Evolutionary conservation across 2,113 vertebrate species (phyloP).

Genomic region (Passer montanus): DNA sequence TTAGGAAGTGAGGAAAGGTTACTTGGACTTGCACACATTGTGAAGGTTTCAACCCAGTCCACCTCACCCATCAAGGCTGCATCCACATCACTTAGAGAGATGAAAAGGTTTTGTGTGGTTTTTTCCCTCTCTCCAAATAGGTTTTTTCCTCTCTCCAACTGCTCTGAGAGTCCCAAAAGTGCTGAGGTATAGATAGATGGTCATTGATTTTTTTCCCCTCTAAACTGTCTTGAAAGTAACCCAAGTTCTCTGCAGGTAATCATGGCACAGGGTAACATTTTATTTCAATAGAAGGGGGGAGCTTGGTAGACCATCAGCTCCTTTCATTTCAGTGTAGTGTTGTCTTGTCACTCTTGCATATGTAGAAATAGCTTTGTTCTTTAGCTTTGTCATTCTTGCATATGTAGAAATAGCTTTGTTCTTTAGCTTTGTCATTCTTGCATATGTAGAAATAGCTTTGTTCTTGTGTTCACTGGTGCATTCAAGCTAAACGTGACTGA

Average conservation of each 20-base stretch:
- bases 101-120: not conserved
- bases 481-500: not conserved
- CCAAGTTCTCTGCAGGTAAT: not conserved
- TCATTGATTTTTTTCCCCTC: not conserved
- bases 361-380: not conserved
- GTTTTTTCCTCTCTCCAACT: not conserved
- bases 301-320: not conserved
- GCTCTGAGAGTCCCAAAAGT: not conserved
- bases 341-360: accelerated
- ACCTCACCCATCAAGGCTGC: not conserved
- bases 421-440: accelerated
- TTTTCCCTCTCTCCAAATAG: not conserved
- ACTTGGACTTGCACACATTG: accelerated
- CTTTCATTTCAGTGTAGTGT: not conserved
- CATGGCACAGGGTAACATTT: not conserved
- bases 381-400: accelerated
- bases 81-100: not conserved
- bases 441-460: not conserved
- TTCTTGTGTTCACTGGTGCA: not conserved
- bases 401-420: not conserved
- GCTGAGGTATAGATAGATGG: accelerated
- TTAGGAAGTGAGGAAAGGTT: not conserved
- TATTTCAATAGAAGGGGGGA: not conserved
- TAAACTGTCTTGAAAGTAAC: not conserved
- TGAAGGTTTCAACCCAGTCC: not conserved